Base-by-base conservation (phyloP, 2,888 invertebrate genomes). In the Sinelater perroti region DNA sequence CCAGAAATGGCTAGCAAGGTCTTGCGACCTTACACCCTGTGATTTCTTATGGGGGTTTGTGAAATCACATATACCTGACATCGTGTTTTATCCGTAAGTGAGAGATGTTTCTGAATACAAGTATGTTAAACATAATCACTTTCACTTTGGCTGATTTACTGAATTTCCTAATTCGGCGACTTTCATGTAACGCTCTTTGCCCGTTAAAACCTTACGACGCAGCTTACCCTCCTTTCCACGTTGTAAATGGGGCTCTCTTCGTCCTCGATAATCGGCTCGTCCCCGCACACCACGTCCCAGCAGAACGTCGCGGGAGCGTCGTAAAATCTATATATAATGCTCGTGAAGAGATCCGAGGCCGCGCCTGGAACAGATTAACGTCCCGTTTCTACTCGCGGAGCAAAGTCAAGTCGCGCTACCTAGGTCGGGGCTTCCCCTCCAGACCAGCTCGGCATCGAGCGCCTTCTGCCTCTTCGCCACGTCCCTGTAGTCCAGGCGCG, bases 401-500 rank as follows among this genome's bases (percentile, higher is more conserved):
- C n/a, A n/a, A n/a, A n/a, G n/a, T n/a, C n/a, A n/a, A n/a, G n/a
- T n/a, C n/a, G n/a, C n/a, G n/a, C 72, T 71, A 88, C 89, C 89
- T 40, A 87, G 79, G 73, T 82, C 85, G 6, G 85, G 82, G 61
- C 87, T 88, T 0, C 83, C 89, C 65, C 82, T 78, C 94, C 95
- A 95, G 13, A 95, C 74, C 81, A 91, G 87, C 76, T 95, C 95
- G 78, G 90, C 85, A 0, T 80, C 83, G 65, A 83, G 83, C 0
- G 79, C 75, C 1, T 64, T 53, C 3, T 86, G 70, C 33, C 94
- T 79, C 0, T 77, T 66, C 0, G 47, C 52, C 72, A 90, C 92
- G 72, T 95, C 94, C 70, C 89, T 85, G 75, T 88, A 93, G 76
- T 95, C 94, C 11, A 93, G 80, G 6, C 95, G 83, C 0, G 90